Conservation (phyloP, 2,797 vertebrate genomes). For the Monodelphis domestica region DNA sequence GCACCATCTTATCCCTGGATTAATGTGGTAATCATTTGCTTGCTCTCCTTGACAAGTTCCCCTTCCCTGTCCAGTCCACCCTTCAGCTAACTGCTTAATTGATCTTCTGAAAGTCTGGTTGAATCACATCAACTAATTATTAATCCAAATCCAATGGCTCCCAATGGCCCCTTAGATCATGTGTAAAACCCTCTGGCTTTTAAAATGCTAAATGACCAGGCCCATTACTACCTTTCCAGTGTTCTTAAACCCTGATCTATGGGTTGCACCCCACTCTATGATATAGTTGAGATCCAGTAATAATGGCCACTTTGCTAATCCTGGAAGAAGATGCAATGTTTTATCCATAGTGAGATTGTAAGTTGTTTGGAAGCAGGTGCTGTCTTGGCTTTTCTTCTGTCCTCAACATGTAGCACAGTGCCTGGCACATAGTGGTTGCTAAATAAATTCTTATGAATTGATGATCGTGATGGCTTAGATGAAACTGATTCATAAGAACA, state of each 20-base stretch:
- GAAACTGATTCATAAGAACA: neutral
- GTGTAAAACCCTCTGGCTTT: neutral
- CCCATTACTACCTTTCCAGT: neutral
- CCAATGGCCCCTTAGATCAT: neutral
- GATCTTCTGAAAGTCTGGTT: neutral
- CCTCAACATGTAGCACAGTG: neutral
- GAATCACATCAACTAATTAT: neutral
- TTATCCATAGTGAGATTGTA: neutral
- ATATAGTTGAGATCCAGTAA: neutral
- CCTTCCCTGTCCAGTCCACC: neutral
- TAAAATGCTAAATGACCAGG: neutral
- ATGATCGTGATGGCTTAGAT: neutral
- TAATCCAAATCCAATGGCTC: neutral
- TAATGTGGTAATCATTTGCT: neutral
- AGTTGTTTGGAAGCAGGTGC: neutral
- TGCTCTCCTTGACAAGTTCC: neutral
- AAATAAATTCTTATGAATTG: neutral
- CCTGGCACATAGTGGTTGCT: neutral
- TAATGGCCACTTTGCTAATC: neutral
- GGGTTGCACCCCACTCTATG: rapidly evolving
- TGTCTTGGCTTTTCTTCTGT: neutral
- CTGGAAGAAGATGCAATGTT: neutral
- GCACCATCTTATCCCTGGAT: neutral
- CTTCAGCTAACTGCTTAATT: neutral
- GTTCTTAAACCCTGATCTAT: too few species aligned